Conservation (phyloP, 2,888 invertebrate species). For the Hirtodrosophila histrioides region DNA sequence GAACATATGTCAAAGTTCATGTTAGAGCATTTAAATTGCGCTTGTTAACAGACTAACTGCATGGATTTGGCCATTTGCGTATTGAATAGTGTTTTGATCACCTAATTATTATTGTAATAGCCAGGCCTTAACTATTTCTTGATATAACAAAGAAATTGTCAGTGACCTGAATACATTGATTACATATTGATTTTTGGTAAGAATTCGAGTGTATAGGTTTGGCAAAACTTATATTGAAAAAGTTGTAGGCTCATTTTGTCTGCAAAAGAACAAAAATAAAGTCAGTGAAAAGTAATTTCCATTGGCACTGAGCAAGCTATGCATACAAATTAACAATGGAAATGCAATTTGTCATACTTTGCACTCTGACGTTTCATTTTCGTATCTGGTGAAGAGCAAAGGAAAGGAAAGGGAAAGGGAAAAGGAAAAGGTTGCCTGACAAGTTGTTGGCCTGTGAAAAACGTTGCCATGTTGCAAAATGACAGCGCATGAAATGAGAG, state of each 20-base stretch:
- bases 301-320: slow-evolving; percentile 26
- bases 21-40: slow-evolving; percentile 9
- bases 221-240: slow-evolving; percentile 45
- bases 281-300: slow-evolving; percentile 49
- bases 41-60: background rate
- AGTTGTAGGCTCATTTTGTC: slow-evolving; percentile 15
- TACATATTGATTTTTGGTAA: slow-evolving; percentile 60
- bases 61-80: background rate
- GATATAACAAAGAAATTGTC: slow-evolving; percentile 6
- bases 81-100: background rate
- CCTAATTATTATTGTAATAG: slow-evolving; percentile 5
- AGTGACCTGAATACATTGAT: slow-evolving; percentile 40
- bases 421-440: slow-evolving; percentile 32
- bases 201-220: slow-evolving; percentile 28
- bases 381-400: slow-evolving; percentile 16
- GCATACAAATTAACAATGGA: slow-evolving; percentile 65
- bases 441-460: slow-evolving; percentile 32
- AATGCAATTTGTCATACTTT: slow-evolving; percentile 70
- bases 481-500: slow-evolving; percentile 52
- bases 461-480: slow-evolving; percentile 32
- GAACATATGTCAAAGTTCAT: background rate
- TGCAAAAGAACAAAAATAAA: background rate
- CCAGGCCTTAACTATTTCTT: background rate
- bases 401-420: too few species aligned
- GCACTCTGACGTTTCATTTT: slow-evolving; percentile 71